Evolutionary conservation across 2,888 invertebrate genomes (phyloP).

Genomic region (Temnothorax unifasciatus): DNA sequence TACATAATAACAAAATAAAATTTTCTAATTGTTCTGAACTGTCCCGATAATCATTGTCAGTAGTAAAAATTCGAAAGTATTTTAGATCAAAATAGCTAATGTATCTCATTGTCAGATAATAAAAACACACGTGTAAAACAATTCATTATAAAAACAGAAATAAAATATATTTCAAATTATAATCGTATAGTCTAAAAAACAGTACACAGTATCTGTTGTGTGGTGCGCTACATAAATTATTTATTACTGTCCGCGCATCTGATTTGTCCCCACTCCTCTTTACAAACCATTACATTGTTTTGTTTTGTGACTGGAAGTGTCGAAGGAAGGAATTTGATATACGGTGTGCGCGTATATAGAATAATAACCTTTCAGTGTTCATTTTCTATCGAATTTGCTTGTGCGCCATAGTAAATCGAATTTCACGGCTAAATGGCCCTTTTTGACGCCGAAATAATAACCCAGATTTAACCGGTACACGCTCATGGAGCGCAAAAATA

Average conservation of each 20-base stretch:
- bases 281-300: slow-evolving; percentile 32
- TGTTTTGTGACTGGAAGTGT: slow-evolving; percentile 32
- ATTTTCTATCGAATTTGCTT: slow-evolving; percentile 54
- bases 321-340: slow-evolving; percentile 45
- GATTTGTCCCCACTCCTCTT: neutral
- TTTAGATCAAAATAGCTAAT: neutral
- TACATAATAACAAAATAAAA: neutral
- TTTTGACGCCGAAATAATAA: slow-evolving; percentile 58
- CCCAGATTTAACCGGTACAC: slow-evolving; percentile 53
- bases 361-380: slow-evolving; percentile 54
- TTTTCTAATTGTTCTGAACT: neutral
- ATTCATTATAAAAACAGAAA: neutral
- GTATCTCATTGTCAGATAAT: neutral
- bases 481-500: slow-evolving; percentile 49
- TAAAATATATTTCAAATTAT: neutral
- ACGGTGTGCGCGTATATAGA: slow-evolving; percentile 37
- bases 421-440: slow-evolving; percentile 53
- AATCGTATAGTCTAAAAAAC: neutral
- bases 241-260: slow-evolving; percentile 10
- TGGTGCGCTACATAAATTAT: neutral
- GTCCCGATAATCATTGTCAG: neutral
- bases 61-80: neutral
- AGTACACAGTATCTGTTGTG: neutral
- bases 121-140: neutral
- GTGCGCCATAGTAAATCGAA: slow-evolving; percentile 53